Conservation (phyloP, 2,888 invertebrate species). For the Maniola hyperantus region DNA sequence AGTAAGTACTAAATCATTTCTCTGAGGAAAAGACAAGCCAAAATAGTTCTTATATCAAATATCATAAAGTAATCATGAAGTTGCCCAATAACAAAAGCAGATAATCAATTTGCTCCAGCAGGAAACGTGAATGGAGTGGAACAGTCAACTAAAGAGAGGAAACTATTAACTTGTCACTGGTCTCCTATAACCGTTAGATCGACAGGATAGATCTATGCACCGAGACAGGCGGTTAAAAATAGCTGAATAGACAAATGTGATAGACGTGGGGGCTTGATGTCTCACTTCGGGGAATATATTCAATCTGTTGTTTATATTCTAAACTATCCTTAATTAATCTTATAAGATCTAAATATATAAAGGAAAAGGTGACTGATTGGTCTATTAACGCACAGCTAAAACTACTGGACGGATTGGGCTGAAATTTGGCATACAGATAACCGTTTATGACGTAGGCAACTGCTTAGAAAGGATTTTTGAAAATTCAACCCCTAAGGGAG, state of each 20-base stretch:
- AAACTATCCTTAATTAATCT: slow-evolving; percentile 1
- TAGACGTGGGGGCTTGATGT: slow-evolving; percentile 14
- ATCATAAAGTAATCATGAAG: slow-evolving; percentile 16
- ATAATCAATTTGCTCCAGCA: slow-evolving; percentile 41
- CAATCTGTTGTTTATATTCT: background rate
- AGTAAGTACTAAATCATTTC: background rate
- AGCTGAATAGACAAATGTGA: slow-evolving; percentile 51
- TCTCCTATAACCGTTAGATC: slow-evolving; percentile 63
- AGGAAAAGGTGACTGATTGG: too few species aligned
- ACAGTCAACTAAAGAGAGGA: slow-evolving; percentile 55
- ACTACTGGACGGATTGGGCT: too few species aligned
- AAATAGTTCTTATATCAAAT: background rate
- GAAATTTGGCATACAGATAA: too few species aligned
- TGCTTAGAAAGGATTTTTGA: too few species aligned
- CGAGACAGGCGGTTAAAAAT: slow-evolving; percentile 43
- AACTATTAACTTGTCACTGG: slow-evolving; percentile 77
- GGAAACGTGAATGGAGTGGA: slow-evolving; percentile 43
- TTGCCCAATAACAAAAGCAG: slow-evolving; percentile 25
- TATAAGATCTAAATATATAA: too few species aligned
- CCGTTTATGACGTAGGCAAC: too few species aligned
- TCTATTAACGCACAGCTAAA: too few species aligned
- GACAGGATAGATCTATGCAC: slow-evolving; percentile 66
- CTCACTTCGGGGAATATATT: slow-evolving; percentile 13
- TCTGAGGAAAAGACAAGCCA: background rate
- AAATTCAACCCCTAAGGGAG: too few species aligned